Evolutionary conservation across 2,888 invertebrate genomes (phyloP), one percentile per base, ranked within the genome.

Genomic region (Drosophila fungiperda): DNA sequence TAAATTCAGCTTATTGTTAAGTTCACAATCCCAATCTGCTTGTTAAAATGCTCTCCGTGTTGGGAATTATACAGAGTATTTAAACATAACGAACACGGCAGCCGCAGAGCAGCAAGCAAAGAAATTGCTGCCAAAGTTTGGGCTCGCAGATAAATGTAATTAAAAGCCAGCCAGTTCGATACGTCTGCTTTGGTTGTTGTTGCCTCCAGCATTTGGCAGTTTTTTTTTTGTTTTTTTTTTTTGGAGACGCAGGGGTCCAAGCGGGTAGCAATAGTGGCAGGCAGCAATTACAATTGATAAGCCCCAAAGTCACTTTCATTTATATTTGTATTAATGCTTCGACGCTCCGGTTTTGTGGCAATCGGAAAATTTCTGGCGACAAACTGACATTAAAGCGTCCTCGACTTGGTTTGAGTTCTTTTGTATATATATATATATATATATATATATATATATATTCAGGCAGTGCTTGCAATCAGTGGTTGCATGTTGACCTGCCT

Each of bases 241-340:
- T 58, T 54, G 52, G 20, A 33, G n/a, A 48, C 50, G 40, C n/a
- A 33, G 17, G 8, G 42, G 33, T 12, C 26, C 17, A 7, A 9
- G 15, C 8, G 33, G 35, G 26, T 17, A 8, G 49, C 29, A 23
- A 23, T 17, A 38, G 36, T 29, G 36, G 50, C 69, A 71, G 63
- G 42, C 80, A 76, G 72, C 89, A 87, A 87, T 88, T 82, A 88
- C 80, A 88, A 88, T 88, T 87, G 87, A 86, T 86, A 87, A 88
- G 87, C 87, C 85, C 80, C 87, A 87, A 86, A 87, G 87, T 86
- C 87, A 86, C 73, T 87, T 85, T 83, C 83, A 85, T 84, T 87
- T 78, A 80, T 68, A 75, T 54, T 55, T 72, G 67, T 73, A 73
- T 48, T 54, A 36, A 54, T 36, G 36, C 15, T 64, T 45, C 45